These are phyloP conservation scores for Onchidella celtica DNA, from an alignment of 2,888 invertebrate genomes.

Conservation along the genomic window DNA sequence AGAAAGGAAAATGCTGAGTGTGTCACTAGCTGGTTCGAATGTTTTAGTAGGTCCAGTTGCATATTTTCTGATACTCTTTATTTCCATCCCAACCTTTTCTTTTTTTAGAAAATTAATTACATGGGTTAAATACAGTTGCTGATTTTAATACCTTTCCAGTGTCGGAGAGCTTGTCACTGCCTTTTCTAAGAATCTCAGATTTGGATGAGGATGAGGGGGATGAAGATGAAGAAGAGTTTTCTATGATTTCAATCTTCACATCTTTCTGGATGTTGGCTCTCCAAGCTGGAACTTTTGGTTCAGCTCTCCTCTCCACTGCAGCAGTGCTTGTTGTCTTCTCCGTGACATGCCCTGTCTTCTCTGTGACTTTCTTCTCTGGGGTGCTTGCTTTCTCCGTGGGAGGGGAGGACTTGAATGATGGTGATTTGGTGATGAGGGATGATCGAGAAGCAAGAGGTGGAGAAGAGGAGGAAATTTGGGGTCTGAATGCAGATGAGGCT, in stretches of 20 bases:
- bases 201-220: slow-evolving; percentile 27
- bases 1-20: too few relatives aligned
- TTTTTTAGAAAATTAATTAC: too few relatives aligned
- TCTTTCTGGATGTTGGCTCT: slow-evolving; percentile 59
- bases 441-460: slow-evolving; percentile 12
- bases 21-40: too few relatives aligned
- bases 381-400: background rate
- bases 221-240: slow-evolving; percentile 53
- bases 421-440: slow-evolving; percentile 33
- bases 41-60: too few relatives aligned
- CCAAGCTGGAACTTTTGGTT: slow-evolving; percentile 58
- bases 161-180: background rate
- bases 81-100: too few relatives aligned
- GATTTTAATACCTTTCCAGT: slow-evolving; percentile 44
- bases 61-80: too few relatives aligned
- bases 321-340: slow-evolving; percentile 35
- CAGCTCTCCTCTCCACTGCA: slow-evolving; percentile 30
- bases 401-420: slow-evolving; percentile 32
- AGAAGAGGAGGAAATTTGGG: slow-evolving; percentile 7
- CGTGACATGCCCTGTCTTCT: too few relatives aligned
- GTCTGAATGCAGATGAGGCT: slow-evolving; percentile 9
- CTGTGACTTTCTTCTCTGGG: slow-evolving; percentile 13
- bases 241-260: slow-evolving; percentile 74
- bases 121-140: too few relatives aligned
- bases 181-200: slow-evolving; percentile 30